Evolutionary conservation across 2,797 vertebrate species (phyloP), one percentile per base, ranked within the genome.

Genomic region (Columba guinea): DNA sequence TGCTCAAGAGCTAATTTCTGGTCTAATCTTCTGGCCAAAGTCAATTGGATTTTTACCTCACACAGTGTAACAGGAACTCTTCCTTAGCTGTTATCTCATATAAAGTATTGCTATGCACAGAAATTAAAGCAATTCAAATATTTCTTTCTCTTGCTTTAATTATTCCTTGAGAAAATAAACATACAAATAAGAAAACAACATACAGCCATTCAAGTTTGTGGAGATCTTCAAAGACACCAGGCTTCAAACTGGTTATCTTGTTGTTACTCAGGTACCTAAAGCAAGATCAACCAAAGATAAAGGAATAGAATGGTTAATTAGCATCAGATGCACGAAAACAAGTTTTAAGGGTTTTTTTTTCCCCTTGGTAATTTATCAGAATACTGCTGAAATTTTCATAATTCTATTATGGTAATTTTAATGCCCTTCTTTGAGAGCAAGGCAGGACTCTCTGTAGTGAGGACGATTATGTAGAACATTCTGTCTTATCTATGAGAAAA

Each of bases 141-240:
- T 52, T 67, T 67, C 4, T 56, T 71, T 48, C 9, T 41, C 9
- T 70, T 78, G 22, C 20, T 73, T 32, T 58, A 63, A 68, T 69
- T 80, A 67, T 64, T 78, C 55, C 24, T 74, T 82, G 35, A 68
- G 24, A 87, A 92, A 87, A 64, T 53, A 82, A 84, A 64, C 58
- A 96, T 90, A 39, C 9, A 86, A 94, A 70, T 68, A 79, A 91
- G 73, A 84, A 85, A 65, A 41, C 26, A 68, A 97, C 98, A 75
- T 99, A 99, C 99, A 99, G 97, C 99, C 99, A 99, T 98, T 99
- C 98, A 68, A 99, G 98, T 87, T 97, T 98, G 94, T 98, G 98
- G 60, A 99, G 98, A 88, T 99, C 99, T 96, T 97, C 98, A 97
- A 99, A 99, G 60, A 99, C 98, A 34, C 98, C 98, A 1, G 99